Evolutionary conservation across 2,113 vertebrate species (phyloP).

Genomic region (Platichthys stellatus): DNA sequence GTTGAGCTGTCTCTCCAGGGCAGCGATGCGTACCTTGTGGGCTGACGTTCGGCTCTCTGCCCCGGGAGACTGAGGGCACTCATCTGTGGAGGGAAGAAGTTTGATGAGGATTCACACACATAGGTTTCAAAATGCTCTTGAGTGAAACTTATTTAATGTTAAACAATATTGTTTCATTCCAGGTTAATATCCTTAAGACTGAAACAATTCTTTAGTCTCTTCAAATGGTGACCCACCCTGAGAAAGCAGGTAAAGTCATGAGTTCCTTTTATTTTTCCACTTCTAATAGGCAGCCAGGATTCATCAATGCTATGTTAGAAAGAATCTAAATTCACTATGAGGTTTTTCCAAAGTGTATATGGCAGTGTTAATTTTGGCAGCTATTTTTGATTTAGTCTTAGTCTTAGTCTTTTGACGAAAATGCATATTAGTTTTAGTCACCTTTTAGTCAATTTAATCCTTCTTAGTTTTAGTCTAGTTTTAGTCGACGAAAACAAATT

Average conservation of each 20-base stretch:
- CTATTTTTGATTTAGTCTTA: too few species aligned
- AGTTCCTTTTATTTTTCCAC: background rate
- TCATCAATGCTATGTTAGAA: background rate
- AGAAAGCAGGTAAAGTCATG: background rate
- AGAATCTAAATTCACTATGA: background rate
- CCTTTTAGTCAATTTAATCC: too few species aligned
- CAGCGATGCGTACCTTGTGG: constrained; percentile 84
- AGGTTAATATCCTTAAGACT: background rate
- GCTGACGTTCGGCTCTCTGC: constrained; percentile 77
- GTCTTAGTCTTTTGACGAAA: too few species aligned
- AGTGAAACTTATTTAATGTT: constrained; percentile 11
- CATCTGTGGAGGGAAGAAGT: constrained; percentile 73
- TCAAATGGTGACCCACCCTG: background rate
- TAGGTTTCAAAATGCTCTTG: background rate
- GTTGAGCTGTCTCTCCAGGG: constrained; percentile 90
- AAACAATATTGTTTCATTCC: constrained; percentile 1
- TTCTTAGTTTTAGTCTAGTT: too few species aligned
- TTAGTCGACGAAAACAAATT: too few species aligned
- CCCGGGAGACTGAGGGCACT: constrained; percentile 84
- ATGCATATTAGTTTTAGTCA: too few species aligned
- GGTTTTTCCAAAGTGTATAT: too few species aligned
- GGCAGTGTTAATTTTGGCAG: too few species aligned
- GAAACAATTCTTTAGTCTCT: background rate
- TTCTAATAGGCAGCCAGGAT: background rate
- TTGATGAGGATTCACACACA: constrained; percentile 34